Percentiles rank a stretch among this genome's conserved stretches.
phyloP scores from a whole-genome alignment of 2,888 invertebrate genomes.

The Apamea sordens region DNA sequence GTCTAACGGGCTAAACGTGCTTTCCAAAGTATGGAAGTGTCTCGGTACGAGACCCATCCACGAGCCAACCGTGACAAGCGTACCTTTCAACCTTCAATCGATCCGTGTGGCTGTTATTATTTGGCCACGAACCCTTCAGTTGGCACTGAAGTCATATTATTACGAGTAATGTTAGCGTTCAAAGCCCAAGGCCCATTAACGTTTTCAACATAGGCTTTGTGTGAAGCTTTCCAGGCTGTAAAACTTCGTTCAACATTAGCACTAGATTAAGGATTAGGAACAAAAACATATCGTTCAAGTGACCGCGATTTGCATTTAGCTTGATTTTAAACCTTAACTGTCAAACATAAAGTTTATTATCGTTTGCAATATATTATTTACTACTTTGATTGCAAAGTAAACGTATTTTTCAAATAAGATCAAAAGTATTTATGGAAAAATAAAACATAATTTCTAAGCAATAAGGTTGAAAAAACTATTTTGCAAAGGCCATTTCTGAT shows the following conservation, averaged over 20 bases:
- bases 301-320: neutral
- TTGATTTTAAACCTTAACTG: neutral
- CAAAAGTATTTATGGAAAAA: neutral
- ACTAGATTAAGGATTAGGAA: neutral
- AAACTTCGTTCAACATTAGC: neutral
- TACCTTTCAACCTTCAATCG: neutral
- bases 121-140: neutral
- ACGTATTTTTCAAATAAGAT: neutral
- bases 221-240: neutral
- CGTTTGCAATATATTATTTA: neutral
- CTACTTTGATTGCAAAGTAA: neutral
- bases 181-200: neutral
- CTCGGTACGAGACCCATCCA: neutral
- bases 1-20: too few relatives aligned
- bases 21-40: neutral
- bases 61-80: neutral
- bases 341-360: neutral
- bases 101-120: neutral
- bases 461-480: neutral
- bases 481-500: neutral
- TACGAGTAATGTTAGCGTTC: neutral
- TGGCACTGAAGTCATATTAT: neutral
- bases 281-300: neutral
- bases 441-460: neutral
- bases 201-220: neutral